Evolutionary conservation across 2,888 invertebrate species (phyloP).

Genomic region (Trichogramma dendrolimi): DNA sequence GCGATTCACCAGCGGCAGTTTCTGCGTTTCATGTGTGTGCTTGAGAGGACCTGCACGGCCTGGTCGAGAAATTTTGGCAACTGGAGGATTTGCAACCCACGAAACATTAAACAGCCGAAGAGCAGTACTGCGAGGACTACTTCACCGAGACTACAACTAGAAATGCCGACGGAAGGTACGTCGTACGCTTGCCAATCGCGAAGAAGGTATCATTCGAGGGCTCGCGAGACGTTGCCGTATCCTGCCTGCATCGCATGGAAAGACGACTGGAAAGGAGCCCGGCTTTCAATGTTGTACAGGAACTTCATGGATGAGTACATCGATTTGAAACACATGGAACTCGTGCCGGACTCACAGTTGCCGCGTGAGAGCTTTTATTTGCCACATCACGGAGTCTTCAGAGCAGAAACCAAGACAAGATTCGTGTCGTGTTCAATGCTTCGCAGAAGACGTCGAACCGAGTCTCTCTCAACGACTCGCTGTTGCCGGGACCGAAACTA

Average conservation of each 20-base stretch:
- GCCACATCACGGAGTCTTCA: constrained; percentile 1
- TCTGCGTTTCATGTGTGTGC: too few species aligned
- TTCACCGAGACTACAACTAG: neutral
- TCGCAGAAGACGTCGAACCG: neutral
- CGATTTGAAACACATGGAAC: neutral
- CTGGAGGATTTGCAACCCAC: neutral
- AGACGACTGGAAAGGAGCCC: neutral
- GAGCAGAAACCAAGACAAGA: neutral
- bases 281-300: neutral
- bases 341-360: neutral
- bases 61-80: neutral
- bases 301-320: constrained; percentile 1
- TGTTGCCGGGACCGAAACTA: neutral
- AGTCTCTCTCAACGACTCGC: neutral
- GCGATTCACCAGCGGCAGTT: too few species aligned
- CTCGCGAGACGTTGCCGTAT: neutral
- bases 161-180: neutral
- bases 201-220: neutral
- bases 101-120: neutral
- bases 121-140: neutral
- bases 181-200: neutral
- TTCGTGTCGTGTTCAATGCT: neutral
- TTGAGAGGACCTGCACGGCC: too few species aligned
- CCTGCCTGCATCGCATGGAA: neutral
- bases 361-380: too few species aligned